Evolutionary conservation across 1,140 invertebrate genomes (phyloP), one percentile per base, ranked within the genome.

Genomic region (Lordiphosa mommai): DNA sequence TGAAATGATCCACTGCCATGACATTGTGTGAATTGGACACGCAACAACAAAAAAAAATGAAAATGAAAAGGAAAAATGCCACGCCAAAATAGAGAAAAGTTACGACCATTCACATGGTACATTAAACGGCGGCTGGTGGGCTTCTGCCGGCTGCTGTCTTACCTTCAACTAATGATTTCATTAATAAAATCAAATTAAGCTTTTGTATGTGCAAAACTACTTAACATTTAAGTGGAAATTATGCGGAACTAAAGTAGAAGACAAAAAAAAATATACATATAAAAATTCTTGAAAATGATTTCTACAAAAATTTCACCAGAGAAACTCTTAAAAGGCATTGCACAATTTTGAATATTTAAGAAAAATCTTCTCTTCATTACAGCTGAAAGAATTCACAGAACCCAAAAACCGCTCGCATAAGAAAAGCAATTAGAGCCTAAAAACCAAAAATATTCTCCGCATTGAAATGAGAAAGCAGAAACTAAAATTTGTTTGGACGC

Each of bases 111-210:
- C 74, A 73, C 74, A 70, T 65, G 73, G 64, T 61, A 79, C 73
- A 79, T 80, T 80, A 73, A 79, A 58, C 50, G 9, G 30, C 12
- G 46, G 50, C 57, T 48, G 48, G 48, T 41, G 44, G 44, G 33
- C 48, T 30, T 27, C 33, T 55, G 47, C 64, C 37, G 8, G 9
- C 29, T 47, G n/a, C 34, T 70, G 66, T 61, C 51, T 50, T 65
- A 23, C 20, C 20, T 52, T 71, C 51, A 23, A 65, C 74, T 82
- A 80, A 82, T 82, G 74, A 80, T 82, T 82, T 80, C 76, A 80
- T 79, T 79, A 79, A 79, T 69, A 79, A 79, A 79, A 79, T 79
- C 68, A 72, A 79, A 79, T 79, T 79, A 82, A 74, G 56, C 53
- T 57, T 46, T 47, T 41, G 38, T 32, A 51, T 51, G 74, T 55